These are phyloP conservation scores for Galemys pyrenaicus DNA, from an alignment of 2,113 vertebrate species.

Conservation along the genomic window DNA sequence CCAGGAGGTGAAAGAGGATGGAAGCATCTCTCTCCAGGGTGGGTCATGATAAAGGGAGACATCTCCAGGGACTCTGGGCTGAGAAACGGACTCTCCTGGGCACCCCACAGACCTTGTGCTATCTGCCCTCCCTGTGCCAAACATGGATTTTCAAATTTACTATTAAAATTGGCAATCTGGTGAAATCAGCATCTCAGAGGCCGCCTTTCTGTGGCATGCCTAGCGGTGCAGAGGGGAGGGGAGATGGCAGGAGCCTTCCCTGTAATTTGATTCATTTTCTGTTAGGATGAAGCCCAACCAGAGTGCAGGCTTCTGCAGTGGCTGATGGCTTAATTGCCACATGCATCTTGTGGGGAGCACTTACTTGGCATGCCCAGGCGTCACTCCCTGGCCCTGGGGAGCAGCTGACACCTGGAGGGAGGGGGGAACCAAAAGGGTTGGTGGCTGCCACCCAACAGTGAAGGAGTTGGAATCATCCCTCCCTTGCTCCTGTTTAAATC, in stretches of 20 bases:
- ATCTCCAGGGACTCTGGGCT: not conserved
- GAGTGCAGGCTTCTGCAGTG: not conserved
- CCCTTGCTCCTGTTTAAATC: not conserved
- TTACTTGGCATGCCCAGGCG: constrained; percentile 53
- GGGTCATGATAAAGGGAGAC: not conserved
- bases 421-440: not conserved
- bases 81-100: not conserved
- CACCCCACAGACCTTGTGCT: not conserved
- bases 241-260: not conserved
- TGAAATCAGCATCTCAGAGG: constrained; percentile 56
- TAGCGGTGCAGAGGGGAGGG: not conserved
- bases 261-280: constrained; percentile 70
- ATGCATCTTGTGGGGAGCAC: not conserved
- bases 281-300: not conserved
- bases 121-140: not conserved
- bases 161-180: constrained; percentile 47
- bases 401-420: constrained; percentile 75
- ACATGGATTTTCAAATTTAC: constrained; percentile 35
- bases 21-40: not conserved
- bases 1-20: not conserved
- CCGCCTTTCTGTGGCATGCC: not conserved
- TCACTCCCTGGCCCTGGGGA: constrained; percentile 54
- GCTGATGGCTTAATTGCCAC: constrained; percentile 72
- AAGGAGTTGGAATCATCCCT: not conserved
- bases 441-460: constrained; percentile 57